phyloP scores from a whole-genome alignment of 2,113 vertebrate genomes.

The Tonatia bakeri region DNA sequence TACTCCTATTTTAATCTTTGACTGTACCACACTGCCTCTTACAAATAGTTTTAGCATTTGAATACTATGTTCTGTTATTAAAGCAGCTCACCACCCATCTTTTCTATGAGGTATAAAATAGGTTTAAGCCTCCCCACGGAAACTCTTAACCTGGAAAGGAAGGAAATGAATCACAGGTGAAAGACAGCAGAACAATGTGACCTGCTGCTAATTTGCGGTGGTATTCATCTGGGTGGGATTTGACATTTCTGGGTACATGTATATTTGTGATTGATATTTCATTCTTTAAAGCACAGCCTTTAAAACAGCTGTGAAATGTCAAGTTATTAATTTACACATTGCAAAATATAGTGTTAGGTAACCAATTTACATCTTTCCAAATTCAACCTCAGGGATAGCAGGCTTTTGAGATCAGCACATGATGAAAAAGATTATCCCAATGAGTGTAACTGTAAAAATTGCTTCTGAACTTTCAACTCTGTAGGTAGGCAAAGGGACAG shows the following conservation, averaged over 20 bases:
- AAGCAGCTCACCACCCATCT: constrained; percentile 57
- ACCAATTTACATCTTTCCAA: constrained; percentile 63
- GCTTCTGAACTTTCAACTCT: background rate
- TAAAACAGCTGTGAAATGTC: constrained; percentile 77
- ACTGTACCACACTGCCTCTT: background rate
- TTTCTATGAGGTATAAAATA: constrained; percentile 60
- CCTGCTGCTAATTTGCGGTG: constrained; percentile 55
- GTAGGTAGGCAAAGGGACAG: background rate
- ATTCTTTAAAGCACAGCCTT: constrained; percentile 70
- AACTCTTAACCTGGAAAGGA: constrained; percentile 63
- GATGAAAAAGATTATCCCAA: constrained; percentile 44
- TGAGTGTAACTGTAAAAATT: constrained; percentile 44
- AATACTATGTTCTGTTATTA: constrained; percentile 62
- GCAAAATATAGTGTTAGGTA: constrained; percentile 68
- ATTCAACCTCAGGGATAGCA: constrained; percentile 59
- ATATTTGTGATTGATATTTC: constrained; percentile 76
- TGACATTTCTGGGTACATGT: constrained; percentile 73
- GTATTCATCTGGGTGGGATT: constrained; percentile 72
- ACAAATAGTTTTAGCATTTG: constrained; percentile 51
- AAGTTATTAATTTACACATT: constrained; percentile 76
- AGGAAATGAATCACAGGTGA: constrained; percentile 58
- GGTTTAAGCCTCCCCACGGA: constrained; percentile 59
- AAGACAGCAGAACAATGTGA: constrained; percentile 62
- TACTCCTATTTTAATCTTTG: background rate
- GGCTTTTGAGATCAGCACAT: constrained; percentile 58